Evolutionary conservation across 2,113 vertebrate genomes (phyloP).

Genomic region (Coptodon bakossiorum): DNA sequence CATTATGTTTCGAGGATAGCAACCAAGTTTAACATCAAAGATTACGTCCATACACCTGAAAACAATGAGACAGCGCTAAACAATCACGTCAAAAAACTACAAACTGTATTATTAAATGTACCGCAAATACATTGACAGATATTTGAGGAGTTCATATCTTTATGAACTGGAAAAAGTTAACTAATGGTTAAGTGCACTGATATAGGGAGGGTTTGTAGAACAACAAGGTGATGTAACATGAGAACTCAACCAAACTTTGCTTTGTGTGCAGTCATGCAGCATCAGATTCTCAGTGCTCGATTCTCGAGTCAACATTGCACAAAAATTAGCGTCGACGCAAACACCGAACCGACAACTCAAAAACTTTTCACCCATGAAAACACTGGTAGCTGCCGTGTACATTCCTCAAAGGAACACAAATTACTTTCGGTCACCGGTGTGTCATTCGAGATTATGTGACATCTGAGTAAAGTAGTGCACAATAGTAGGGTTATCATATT

Average conservation of each 20-base stretch:
- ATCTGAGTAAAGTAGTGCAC: constrained; percentile 20
- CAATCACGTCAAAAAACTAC: not conserved
- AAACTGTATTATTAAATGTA: not conserved
- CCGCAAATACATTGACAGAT: constrained; percentile 17
- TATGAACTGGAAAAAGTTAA: constrained; percentile 7
- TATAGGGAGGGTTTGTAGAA: constrained; percentile 39
- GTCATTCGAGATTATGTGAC: constrained; percentile 22
- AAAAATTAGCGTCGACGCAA: not conserved
- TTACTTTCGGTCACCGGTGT: constrained; percentile 16
- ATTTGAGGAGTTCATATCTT: constrained; percentile 32
- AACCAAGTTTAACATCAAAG: constrained; percentile 32
- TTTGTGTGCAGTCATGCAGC: constrained; percentile 49
- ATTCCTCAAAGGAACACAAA: not conserved
- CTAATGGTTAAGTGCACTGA: constrained; percentile 51
- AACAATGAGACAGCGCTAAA: not conserved
- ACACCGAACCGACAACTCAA: constrained; percentile 14
- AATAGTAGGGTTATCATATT: constrained; percentile 40
- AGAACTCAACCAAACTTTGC: constrained; percentile 56
- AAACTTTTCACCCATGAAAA: constrained; percentile 4
- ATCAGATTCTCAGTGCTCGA: constrained; percentile 24
- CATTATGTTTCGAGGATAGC: constrained; percentile 15
- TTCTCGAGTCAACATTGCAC: constrained; percentile 14
- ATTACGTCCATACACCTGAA: not conserved
- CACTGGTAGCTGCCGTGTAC: not conserved
- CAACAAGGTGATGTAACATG: constrained; percentile 51